Evolutionary conservation across 2,113 vertebrate genomes (phyloP), one percentile per base, ranked within the genome.

Genomic region (Tachycineta bicolor): DNA sequence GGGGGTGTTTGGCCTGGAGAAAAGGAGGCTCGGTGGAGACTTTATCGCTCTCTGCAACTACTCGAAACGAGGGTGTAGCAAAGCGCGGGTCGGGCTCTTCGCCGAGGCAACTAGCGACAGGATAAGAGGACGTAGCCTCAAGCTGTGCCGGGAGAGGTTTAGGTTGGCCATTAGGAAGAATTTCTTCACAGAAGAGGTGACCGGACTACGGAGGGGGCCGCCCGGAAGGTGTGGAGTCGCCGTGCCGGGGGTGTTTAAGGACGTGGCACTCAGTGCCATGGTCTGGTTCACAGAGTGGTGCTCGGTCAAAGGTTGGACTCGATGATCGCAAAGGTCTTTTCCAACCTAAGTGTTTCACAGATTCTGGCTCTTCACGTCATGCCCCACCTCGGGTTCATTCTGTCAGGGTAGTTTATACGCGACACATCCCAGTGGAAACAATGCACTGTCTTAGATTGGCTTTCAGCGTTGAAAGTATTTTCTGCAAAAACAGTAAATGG

Each of bases 361-460:
- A 17, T n/a, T 71, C 44, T 29, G 22, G 14, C 24, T 41, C 6
- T 6, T 19, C n/a, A 6, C 8, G 3, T 82, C 23, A 1, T 9
- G 22, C n/a, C 26, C 11, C 8, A 1, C 7, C 16, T 52, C 15
- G 12, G 4, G 0, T 58, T 62, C 24, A 3, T 68, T 41, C 37
- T 62, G 33, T 12, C 49, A 15, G 5, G 10, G 11, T 56, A 1
- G 5, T 50, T 55, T 13, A 6, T 55, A 46, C 7, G 0, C 14
- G 15, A 5, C 15, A 5, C 19, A 14, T 13, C 34, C 28, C 14
- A 3, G 10, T 19, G 52, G 63, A 44, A 63, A 8, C 29, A 21
- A 1, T 4, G 0, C n/a, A 3, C 21, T 18, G 26, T 7, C 29
- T 22, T 31, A 37, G 25, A 10, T 2, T 53, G 46, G 14, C 39